phyloP scores from a whole-genome alignment of 1,140 invertebrate species.

The Papilio helenus region DNA sequence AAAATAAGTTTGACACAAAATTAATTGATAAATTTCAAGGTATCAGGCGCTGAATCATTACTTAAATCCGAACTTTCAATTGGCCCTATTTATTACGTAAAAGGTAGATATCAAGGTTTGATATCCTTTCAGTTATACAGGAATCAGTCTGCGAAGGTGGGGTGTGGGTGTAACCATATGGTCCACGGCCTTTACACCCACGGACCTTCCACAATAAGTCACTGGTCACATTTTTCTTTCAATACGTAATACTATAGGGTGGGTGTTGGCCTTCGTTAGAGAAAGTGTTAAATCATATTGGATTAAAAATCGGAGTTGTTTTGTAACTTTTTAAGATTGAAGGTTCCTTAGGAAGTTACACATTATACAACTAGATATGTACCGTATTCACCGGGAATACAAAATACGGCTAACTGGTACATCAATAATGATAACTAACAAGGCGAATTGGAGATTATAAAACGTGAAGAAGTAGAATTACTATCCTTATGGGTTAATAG shows the following conservation, averaged over 20 bases:
- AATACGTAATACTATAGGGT: background rate
- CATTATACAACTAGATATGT: background rate
- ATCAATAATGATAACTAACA: background rate
- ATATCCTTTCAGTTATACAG: conserved; percentile 16
- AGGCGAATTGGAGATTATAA: background rate
- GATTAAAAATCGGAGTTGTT: background rate
- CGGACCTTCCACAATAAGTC: conserved; percentile 47
- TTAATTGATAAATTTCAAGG: too few species aligned
- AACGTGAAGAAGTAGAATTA: too few species aligned
- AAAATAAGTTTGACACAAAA: too few species aligned
- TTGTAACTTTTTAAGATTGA: background rate
- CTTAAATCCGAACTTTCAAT: background rate
- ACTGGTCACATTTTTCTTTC: conserved; percentile 30
- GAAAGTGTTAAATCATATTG: conserved; percentile 16
- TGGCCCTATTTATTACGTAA: conserved; percentile 3
- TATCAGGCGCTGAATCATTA: background rate
- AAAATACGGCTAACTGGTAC: background rate
- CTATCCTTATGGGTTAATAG: background rate
- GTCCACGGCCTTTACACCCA: conserved; percentile 50
- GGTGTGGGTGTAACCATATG: conserved; percentile 54
- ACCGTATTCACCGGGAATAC: background rate
- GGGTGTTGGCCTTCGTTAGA: conserved; percentile 2
- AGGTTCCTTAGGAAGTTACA: too few species aligned
- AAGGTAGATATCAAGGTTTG: background rate
- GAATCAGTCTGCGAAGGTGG: conserved; percentile 43